Conservation (phyloP, 1,140 invertebrate species). For the Drosophila equinoxialis region DNA sequence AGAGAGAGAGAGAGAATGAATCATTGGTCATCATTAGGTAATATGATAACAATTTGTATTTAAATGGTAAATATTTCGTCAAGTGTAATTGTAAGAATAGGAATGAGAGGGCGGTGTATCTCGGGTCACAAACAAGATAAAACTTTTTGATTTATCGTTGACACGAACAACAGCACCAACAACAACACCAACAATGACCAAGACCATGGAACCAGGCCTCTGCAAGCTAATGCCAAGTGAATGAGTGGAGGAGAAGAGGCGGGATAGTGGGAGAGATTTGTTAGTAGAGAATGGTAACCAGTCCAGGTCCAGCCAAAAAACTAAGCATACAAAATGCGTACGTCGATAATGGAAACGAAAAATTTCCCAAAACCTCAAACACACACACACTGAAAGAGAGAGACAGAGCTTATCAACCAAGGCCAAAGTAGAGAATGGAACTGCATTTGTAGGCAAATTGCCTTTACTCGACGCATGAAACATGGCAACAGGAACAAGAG, state of each 20-base stretch:
- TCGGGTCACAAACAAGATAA: conserved; percentile 67
- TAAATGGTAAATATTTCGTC: not conserved
- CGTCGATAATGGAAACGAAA: conserved; percentile 39
- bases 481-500: not conserved
- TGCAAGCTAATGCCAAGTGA: conserved; percentile 1
- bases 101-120: not conserved
- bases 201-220: conserved; percentile 27
- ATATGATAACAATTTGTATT: too few species aligned
- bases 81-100: not conserved
- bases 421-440: conserved; percentile 7
- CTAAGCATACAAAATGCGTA: conserved; percentile 58
- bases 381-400: not conserved
- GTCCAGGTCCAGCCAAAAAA: conserved; percentile 29
- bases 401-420: not conserved
- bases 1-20: too few species aligned
- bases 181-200: conserved; percentile 26
- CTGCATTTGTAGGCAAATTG: conserved; percentile 56
- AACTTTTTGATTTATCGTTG: conserved; percentile 80
- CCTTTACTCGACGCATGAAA: conserved; percentile 26
- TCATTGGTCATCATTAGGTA: too few species aligned
- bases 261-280: conserved; percentile 11
- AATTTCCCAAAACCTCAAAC: not conserved
- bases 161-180: conserved; percentile 59
- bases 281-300: conserved; percentile 17
- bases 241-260: not conserved